phyloP scores from a whole-genome alignment of 2,113 vertebrate genomes.

The Cyanistes caeruleus region DNA sequence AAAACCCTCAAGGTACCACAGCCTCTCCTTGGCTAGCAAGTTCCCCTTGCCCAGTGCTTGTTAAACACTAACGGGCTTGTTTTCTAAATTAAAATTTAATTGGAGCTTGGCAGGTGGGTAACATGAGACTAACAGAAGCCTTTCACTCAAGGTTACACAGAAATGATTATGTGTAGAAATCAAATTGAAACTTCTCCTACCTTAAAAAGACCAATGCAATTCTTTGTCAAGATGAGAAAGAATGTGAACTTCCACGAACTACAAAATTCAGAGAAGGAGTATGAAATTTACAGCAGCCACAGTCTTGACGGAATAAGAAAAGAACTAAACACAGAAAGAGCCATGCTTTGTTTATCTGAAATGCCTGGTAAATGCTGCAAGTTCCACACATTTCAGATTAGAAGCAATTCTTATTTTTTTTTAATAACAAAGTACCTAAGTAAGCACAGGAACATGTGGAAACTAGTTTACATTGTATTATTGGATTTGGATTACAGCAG shows the following conservation, averaged over 20 bases:
- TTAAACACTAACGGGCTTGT: neutral
- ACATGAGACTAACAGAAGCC: neutral
- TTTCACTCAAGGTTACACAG: neutral
- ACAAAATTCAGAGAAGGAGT: neutral
- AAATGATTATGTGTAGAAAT: neutral
- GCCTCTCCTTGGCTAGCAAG: neutral
- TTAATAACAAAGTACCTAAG: neutral
- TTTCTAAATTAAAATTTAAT: slow-evolving; percentile 13
- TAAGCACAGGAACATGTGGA: neutral
- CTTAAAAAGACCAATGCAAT: neutral
- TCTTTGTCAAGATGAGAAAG: neutral
- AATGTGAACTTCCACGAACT: neutral
- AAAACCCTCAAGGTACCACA: neutral
- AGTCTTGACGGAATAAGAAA: neutral
- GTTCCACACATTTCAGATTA: neutral
- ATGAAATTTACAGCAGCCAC: neutral
- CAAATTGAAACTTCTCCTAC: neutral
- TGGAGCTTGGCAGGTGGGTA: neutral
- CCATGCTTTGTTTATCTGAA: neutral
- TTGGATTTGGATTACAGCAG: neutral
- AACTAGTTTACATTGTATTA: neutral
- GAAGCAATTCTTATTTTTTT: neutral
- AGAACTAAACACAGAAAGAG: neutral
- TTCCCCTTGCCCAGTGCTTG: neutral
- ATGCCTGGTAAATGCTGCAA: neutral